phyloP scores from a whole-genome alignment of 2,113 vertebrate species.

The Saccopteryx bilineata region DNA sequence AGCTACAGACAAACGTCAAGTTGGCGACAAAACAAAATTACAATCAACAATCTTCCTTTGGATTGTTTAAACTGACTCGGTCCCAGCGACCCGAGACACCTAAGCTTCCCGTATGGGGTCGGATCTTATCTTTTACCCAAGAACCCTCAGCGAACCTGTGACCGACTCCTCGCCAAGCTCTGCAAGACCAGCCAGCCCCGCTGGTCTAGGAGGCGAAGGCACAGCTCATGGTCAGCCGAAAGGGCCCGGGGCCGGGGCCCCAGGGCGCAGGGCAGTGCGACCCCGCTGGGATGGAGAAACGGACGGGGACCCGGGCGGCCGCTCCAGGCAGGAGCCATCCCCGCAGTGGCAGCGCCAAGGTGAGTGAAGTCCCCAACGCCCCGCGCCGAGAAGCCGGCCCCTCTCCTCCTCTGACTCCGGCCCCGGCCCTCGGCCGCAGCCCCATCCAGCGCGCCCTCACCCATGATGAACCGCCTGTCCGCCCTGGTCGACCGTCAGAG shows the following conservation, averaged over 20 bases:
- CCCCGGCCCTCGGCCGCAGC: background rate
- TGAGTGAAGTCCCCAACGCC: background rate
- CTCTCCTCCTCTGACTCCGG: background rate
- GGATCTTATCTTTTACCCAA: background rate
- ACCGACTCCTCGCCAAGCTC: background rate
- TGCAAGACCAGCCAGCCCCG: background rate
- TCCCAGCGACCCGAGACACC: background rate
- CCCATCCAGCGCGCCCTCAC: constrained; percentile 61
- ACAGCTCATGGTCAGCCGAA: background rate
- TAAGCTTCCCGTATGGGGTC: background rate
- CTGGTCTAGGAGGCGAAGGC: background rate
- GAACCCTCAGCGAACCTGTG: background rate
- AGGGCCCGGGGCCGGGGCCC: background rate
- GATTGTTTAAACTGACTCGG: background rate
- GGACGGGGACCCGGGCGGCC: background rate
- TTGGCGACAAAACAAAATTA: background rate
- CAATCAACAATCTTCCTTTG: background rate
- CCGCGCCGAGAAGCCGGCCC: background rate
- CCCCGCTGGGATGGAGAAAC: background rate
- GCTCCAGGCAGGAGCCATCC: background rate
- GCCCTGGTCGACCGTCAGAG: constrained; percentile 1
- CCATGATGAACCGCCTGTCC: constrained; percentile 69
- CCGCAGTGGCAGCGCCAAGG: background rate
- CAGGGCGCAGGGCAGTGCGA: background rate
- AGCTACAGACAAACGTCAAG: background rate